Evolutionary conservation across 2,888 invertebrate species (phyloP).

Genomic region (Perizoma affinitatum): DNA sequence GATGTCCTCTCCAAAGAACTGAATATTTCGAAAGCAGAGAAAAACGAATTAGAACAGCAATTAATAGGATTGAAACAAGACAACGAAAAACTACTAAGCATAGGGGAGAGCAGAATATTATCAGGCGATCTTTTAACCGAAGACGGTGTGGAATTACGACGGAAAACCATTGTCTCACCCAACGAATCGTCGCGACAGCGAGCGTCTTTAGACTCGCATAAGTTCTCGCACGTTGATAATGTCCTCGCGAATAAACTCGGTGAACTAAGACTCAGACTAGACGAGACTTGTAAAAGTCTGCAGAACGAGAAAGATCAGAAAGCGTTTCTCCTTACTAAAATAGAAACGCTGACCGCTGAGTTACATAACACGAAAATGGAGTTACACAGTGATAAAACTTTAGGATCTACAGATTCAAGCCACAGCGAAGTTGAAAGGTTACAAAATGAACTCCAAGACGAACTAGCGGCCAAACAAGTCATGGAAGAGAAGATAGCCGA

Average conservation of each 20-base stretch:
- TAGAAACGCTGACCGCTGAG: slow-evolving; percentile 70
- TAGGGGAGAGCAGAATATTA: slow-evolving; percentile 74
- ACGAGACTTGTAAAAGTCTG: slow-evolving; percentile 69
- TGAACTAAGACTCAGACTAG: slow-evolving; percentile 66
- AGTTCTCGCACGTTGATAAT: slow-evolving; percentile 75
- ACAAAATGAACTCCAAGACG: slow-evolving; percentile 77
- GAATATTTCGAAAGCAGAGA: slow-evolving; percentile 89
- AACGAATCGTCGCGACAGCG: slow-evolving; percentile 69
- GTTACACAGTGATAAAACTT: slow-evolving; percentile 67
- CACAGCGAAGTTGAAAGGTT: slow-evolving; percentile 76
- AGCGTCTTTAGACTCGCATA: slow-evolving; percentile 76
- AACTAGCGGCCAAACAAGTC: slow-evolving; percentile 76
- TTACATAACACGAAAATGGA: slow-evolving; percentile 72
- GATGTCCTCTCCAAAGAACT: slow-evolving; percentile 91
- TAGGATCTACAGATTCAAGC: slow-evolving; percentile 77
- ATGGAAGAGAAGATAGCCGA: slow-evolving; percentile 75
- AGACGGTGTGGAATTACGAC: slow-evolving; percentile 72
- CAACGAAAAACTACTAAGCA: slow-evolving; percentile 89
- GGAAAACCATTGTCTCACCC: slow-evolving; percentile 66
- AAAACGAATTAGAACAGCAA: slow-evolving; percentile 90
- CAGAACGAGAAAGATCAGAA: slow-evolving; percentile 77
- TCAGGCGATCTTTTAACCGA: slow-evolving; percentile 68
- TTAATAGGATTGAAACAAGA: slow-evolving; percentile 91
- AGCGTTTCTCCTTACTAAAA: slow-evolving; percentile 66
- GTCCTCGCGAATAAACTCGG: slow-evolving; percentile 71